Evolutionary conservation across 2,888 invertebrate genomes (phyloP).

Genomic region (Drosophila vallismaia): DNA sequence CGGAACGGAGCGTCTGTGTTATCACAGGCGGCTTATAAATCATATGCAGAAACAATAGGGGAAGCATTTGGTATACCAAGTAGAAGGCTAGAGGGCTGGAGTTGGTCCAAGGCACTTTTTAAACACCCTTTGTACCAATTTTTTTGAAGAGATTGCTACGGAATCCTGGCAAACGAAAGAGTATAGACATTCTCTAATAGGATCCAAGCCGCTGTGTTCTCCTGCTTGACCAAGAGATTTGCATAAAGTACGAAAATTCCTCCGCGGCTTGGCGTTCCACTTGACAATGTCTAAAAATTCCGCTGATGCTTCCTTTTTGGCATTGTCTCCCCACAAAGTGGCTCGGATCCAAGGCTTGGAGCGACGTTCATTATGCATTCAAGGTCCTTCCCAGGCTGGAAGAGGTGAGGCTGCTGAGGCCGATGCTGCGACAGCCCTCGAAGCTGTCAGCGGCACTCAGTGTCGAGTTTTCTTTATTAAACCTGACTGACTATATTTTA

Average conservation of each 20-base stretch:
- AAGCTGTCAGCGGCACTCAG: slow-evolving; percentile 65
- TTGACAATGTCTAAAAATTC: slow-evolving; percentile 75
- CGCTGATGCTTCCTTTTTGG: slow-evolving; percentile 68
- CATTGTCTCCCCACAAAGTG: slow-evolving; percentile 55
- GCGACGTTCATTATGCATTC: slow-evolving; percentile 80
- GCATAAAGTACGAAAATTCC: slow-evolving; percentile 74
- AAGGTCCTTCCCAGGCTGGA: slow-evolving; percentile 75
- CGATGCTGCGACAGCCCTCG: slow-evolving; percentile 48
- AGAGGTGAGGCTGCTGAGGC: slow-evolving; percentile 41
- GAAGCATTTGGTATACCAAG: slow-evolving; percentile 13
- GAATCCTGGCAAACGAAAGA: neutral
- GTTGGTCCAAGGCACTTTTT: neutral
- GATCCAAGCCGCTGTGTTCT: neutral
- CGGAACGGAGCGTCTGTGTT: slow-evolving; percentile 40
- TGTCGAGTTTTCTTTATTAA: slow-evolving; percentile 74
- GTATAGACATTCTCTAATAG: neutral
- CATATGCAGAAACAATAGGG: slow-evolving; percentile 66
- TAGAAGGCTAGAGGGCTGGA: neutral
- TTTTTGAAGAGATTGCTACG: neutral
- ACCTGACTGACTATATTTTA: slow-evolving; percentile 69
- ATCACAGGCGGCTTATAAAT: slow-evolving; percentile 57
- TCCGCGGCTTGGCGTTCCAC: slow-evolving; percentile 47
- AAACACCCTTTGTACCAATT: neutral
- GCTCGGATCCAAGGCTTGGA: neutral
- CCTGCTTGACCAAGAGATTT: slow-evolving; percentile 49